Conservation (phyloP, 2,797 vertebrate genomes). For the Spizella passerina region DNA sequence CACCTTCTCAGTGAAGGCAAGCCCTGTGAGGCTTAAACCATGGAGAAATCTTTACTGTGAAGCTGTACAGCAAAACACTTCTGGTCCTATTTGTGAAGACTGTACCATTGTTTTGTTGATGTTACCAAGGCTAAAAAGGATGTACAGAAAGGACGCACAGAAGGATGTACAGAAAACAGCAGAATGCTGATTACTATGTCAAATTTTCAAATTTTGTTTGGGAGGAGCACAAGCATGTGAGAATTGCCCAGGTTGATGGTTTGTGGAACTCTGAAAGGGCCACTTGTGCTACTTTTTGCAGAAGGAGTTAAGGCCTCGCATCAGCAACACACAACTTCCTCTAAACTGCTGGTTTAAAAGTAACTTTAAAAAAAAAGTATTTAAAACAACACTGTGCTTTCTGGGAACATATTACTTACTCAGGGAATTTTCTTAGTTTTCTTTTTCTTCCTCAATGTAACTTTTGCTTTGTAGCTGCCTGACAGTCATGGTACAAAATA, state of each 20-base stretch:
- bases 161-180: neutral
- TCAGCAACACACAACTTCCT: conserved; percentile 3
- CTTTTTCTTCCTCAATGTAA: neutral
- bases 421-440: neutral
- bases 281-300: neutral
- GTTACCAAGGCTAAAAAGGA: neutral
- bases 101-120: neutral
- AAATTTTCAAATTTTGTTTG: neutral
- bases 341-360: neutral
- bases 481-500: neutral
- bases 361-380: neutral
- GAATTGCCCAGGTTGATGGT: neutral
- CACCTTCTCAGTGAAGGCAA: neutral
- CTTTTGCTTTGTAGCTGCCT: neutral
- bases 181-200: accelerated
- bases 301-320: neutral
- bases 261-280: neutral
- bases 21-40: neutral
- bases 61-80: neutral
- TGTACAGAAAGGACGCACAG: neutral
- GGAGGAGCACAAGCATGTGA: neutral
- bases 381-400: neutral
- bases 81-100: neutral
- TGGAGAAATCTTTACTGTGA: neutral
- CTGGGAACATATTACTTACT: neutral